These are phyloP conservation scores for Choristoneura rosaceana DNA, from an alignment of 2,888 invertebrate genomes.

Conservation along the genomic window DNA sequence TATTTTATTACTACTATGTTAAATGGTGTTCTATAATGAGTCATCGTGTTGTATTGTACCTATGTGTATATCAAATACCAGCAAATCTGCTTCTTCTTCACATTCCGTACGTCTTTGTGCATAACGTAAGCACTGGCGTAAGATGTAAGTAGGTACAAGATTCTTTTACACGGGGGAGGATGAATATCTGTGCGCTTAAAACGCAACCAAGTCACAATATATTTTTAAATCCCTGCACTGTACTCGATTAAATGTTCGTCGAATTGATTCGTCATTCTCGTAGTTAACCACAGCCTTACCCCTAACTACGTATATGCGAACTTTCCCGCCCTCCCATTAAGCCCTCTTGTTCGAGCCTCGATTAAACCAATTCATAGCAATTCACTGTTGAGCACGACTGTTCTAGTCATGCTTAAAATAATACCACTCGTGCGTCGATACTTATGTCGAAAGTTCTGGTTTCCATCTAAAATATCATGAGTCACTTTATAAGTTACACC, in stretches of 20 bases:
- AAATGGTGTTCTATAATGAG: no score
- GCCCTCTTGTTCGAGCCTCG: slow-evolving; percentile 33
- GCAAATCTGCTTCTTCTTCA: no score
- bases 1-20: no score
- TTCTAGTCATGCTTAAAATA: slow-evolving; percentile 24
- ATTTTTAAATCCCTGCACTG: neutral
- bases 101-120: no score
- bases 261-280: neutral
- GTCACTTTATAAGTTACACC: neutral
- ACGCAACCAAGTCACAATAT: neutral
- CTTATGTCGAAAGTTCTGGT: neutral
- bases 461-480: neutral
- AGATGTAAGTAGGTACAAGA: neutral
- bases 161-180: neutral
- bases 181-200: neutral
- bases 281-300: slow-evolving; percentile 8
- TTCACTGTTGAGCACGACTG: slow-evolving; percentile 23
- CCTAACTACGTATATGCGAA: slow-evolving; percentile 28
- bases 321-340: slow-evolving; percentile 33
- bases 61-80: no score
- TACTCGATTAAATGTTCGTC: neutral
- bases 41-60: no score
- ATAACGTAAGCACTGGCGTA: no score
- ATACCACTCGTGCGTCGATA: slow-evolving; percentile 13
- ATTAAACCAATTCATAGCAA: slow-evolving; percentile 37